Evolutionary conservation across 2,113 vertebrate genomes (phyloP).

Genomic region (Vulpes ferrilata): DNA sequence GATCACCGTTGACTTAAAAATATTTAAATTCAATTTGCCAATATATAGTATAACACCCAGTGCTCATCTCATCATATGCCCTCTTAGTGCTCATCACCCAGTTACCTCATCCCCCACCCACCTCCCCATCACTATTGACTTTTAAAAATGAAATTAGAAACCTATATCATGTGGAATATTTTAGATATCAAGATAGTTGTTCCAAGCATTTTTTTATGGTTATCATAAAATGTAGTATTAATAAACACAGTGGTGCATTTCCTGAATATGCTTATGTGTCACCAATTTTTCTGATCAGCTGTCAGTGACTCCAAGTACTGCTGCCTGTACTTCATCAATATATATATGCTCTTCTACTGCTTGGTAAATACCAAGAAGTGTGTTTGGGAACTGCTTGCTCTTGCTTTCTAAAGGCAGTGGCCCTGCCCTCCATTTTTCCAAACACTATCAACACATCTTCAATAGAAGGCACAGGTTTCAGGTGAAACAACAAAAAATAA

Average conservation of each 20-base stretch:
- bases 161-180: neutral
- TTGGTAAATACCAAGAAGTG: neutral
- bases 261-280: neutral
- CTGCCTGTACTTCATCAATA: neutral
- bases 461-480: neutral
- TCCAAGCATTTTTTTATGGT: neutral
- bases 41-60: too few species aligned
- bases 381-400: neutral
- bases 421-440: neutral
- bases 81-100: too few species aligned
- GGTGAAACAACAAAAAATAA: neutral
- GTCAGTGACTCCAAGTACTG: neutral
- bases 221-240: neutral
- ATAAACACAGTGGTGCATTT: neutral
- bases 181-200: neutral
- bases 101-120: too few species aligned
- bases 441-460: neutral
- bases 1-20: too few species aligned
- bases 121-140: neutral
- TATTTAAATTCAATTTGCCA: too few species aligned
- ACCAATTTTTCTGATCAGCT: neutral
- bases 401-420: neutral
- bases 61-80: too few species aligned
- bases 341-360: neutral
- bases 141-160: neutral